phyloP scores from a whole-genome alignment of 2,888 invertebrate genomes.

The Frankliniella fusca region DNA sequence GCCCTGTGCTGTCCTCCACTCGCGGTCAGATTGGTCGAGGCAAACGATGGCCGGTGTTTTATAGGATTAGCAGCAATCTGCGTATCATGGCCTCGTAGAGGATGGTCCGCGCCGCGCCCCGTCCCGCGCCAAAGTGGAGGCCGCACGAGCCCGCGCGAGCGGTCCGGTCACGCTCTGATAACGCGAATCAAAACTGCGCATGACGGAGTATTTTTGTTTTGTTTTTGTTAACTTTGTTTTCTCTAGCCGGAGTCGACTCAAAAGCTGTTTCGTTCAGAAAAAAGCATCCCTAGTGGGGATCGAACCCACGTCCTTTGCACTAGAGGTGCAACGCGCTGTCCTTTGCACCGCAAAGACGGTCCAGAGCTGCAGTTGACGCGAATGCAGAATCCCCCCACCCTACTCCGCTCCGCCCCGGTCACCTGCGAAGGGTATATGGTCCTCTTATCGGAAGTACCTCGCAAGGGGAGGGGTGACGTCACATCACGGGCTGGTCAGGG shows the following conservation, averaged over 20 bases:
- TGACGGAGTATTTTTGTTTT: neutral
- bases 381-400: too few species aligned
- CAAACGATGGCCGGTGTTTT: neutral
- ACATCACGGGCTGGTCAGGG: too few species aligned
- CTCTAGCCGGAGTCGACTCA: too few species aligned
- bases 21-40: neutral
- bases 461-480: too few species aligned
- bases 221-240: too few species aligned
- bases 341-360: constrained; percentile 70
- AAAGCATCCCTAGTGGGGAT: constrained; percentile 73
- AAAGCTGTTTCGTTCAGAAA: too few species aligned
- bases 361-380: too few species aligned
- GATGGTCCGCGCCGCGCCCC: neutral
- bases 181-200: neutral
- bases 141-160: neutral
- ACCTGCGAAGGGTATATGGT: too few species aligned
- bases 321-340: constrained; percentile 87
- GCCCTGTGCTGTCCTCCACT: neutral
- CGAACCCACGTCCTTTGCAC: constrained; percentile 86
- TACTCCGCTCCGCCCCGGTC: too few species aligned
- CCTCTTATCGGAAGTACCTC: too few species aligned
- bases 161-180: neutral
- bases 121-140: neutral
- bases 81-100: neutral
- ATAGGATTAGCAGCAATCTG: constrained; percentile 7